These are phyloP conservation scores for Teinopalpus imperialis DNA, from an alignment of 2,888 invertebrate species.

Conservation along the genomic window DNA sequence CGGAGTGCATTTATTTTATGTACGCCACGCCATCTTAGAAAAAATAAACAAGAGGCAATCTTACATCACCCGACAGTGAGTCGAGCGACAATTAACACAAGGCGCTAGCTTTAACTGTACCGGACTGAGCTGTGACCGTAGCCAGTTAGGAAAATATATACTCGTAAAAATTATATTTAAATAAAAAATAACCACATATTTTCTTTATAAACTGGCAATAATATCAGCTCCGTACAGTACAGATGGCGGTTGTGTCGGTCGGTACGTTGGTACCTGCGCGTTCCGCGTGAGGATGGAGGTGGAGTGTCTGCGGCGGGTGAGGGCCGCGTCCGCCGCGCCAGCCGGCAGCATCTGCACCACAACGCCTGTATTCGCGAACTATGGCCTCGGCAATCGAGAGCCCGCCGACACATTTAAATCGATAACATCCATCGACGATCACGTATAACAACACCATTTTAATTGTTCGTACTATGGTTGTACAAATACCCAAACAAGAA, in stretches of 20 bases:
- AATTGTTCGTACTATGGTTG: neutral
- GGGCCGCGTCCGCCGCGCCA: constrained; percentile 76
- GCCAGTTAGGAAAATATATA: too few relatives aligned
- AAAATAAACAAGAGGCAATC: neutral
- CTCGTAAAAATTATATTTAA: too few relatives aligned
- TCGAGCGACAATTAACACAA: constrained; percentile 3
- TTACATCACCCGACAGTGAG: neutral
- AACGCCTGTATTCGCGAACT: constrained; percentile 44
- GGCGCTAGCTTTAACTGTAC: neutral
- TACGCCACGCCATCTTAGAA: neutral
- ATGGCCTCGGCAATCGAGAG: constrained; percentile 43
- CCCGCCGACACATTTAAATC: constrained; percentile 50
- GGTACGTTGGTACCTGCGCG: constrained; percentile 78
- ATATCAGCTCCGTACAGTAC: constrained; percentile 11
- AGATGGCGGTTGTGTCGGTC: constrained; percentile 15
- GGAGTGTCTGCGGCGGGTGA: constrained; percentile 89
- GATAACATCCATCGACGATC: neutral
- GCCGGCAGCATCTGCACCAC: constrained; percentile 64
- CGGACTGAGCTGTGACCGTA: neutral
- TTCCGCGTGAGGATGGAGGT: constrained; percentile 85
- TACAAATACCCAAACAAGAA: constrained; percentile 64
- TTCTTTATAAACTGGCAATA: neutral
- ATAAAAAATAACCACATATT: neutral
- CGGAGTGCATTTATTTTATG: constrained; percentile 5
- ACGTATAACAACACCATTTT: neutral